A percentile compares a stretch with the other conserved stretches of the same genome.
phyloP scores from a whole-genome alignment of 2,797 vertebrate genomes.

The Tamandua tetradactyla region DNA sequence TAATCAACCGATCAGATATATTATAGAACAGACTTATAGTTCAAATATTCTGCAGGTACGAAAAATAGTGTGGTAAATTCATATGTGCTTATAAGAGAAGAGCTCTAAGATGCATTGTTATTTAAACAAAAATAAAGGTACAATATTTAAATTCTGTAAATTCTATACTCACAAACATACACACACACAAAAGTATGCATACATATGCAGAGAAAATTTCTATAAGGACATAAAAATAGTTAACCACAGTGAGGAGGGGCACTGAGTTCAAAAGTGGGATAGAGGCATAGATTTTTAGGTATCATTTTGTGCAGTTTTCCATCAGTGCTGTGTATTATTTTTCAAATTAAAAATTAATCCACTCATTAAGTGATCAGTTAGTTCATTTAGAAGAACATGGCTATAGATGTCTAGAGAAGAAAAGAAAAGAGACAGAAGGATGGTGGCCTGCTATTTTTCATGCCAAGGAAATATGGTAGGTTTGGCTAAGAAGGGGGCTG shows the following conservation, averaged over 20 bases:
- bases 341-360: not conserved
- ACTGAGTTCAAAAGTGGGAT: not conserved
- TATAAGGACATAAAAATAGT: not conserved
- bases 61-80: not conserved
- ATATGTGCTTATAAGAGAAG: not conserved
- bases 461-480: not conserved
- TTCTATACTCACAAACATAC: not conserved
- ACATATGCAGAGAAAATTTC: not conserved
- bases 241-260: not conserved
- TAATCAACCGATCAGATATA: not conserved
- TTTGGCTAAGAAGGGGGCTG: not conserved
- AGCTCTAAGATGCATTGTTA: not conserved
- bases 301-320: not conserved
- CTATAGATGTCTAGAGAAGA: not conserved
- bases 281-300: not conserved
- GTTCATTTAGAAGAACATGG: not conserved
- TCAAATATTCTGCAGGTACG: not conserved
- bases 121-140: conserved; percentile 13
- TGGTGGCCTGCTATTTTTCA: not conserved
- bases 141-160: not conserved
- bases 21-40: not conserved
- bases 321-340: not conserved
- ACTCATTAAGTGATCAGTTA: not conserved
- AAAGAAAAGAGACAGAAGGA: not conserved
- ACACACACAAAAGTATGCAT: not conserved